Conservation (phyloP, 2,888 invertebrate species). For the Kuschelorhynchus macadamiae region DNA sequence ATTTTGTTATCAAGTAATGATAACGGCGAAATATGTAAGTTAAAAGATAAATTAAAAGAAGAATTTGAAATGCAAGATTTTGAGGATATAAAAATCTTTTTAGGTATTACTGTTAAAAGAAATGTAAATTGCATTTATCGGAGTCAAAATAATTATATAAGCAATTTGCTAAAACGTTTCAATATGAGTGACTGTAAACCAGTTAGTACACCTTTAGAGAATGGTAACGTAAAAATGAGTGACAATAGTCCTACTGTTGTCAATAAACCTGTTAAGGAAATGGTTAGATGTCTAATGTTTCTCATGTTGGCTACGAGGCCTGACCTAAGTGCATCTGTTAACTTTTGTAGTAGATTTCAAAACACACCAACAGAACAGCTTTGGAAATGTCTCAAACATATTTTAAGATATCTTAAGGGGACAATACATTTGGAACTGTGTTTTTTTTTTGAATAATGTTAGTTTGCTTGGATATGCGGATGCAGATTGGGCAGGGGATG, state of each 20-base stretch:
- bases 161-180: too few species aligned
- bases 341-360: not conserved
- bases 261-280: conserved; percentile 14
- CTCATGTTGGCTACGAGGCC: conserved; percentile 29
- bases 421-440: conserved; percentile 27
- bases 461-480: conserved; percentile 14
- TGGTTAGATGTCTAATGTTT: conserved; percentile 25
- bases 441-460: conserved; percentile 23
- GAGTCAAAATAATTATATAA: too few species aligned
- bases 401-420: conserved; percentile 39
- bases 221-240: not conserved
- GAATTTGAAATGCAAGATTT: too few species aligned
- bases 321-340: conserved; percentile 24
- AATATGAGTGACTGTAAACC: conserved; percentile 14
- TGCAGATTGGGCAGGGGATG: conserved; percentile 8
- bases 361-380: conserved; percentile 30
- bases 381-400: conserved; percentile 45
- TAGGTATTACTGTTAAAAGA: too few species aligned
- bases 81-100: too few species aligned
- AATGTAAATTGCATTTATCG: too few species aligned
- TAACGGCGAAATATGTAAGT: too few species aligned
- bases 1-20: conserved; percentile 50
- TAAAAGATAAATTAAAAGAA: too few species aligned
- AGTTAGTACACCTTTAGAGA: conserved; percentile 36
- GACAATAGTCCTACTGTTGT: not conserved